These are phyloP conservation scores for Lepidostoma basale DNA, from an alignment of 1,140 invertebrate genomes.

Conservation along the genomic window DNA sequence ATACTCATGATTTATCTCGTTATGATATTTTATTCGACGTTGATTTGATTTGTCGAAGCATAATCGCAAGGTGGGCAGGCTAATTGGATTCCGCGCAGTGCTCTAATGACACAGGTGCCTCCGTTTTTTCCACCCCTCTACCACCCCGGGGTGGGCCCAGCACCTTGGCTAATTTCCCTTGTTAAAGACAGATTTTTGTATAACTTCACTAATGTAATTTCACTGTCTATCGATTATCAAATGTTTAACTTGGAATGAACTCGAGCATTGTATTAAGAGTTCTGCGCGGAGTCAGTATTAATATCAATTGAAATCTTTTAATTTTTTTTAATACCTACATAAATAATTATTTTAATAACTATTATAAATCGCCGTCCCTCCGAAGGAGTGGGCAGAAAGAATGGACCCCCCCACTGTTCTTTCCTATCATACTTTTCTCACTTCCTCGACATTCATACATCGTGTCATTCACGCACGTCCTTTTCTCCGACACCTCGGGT, in stretches of 20 bases:
- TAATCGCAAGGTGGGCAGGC: not conserved
- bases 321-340: too few relatives aligned
- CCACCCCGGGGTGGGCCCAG: not conserved
- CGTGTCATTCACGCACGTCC: too few relatives aligned
- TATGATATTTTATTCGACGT: too few relatives aligned
- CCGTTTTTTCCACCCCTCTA: not conserved
- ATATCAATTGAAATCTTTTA: too few relatives aligned
- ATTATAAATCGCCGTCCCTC: too few relatives aligned
- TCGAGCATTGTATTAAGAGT: slow-evolving; percentile 22
- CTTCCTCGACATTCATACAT: too few relatives aligned
- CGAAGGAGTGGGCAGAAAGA: too few relatives aligned
- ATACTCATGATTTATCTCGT: too few relatives aligned
- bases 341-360: too few relatives aligned
- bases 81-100: not conserved
- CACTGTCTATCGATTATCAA: slow-evolving; percentile 43
- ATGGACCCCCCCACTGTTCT: too few relatives aligned
- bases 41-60: slow-evolving; percentile 12
- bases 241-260: slow-evolving; percentile 43
- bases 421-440: too few relatives aligned
- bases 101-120: not conserved
- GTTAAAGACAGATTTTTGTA: slow-evolving; percentile 47
- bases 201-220: slow-evolving; percentile 45
- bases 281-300: slow-evolving; percentile 28
- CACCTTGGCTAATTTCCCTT: slow-evolving; percentile 42
- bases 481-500: too few relatives aligned